Conservation (phyloP, 2,113 vertebrate genomes). For the Bambusicola thoracicus region DNA sequence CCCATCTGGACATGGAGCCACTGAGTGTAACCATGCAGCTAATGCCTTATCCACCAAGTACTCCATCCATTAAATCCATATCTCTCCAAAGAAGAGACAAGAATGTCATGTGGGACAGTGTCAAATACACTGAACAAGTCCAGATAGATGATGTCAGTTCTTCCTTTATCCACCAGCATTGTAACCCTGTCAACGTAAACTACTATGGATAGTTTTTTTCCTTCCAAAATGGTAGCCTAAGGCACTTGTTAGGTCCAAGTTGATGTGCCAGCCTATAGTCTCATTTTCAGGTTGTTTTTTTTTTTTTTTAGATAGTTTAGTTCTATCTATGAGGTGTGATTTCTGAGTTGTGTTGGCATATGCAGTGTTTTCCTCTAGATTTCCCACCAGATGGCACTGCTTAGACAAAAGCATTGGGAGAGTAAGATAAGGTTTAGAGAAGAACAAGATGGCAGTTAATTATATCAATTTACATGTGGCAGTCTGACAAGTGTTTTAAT, state of each 20-base stretch:
- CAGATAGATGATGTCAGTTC: no score
- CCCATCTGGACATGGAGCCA: no score
- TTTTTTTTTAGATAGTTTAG: neutral
- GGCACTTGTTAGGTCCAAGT: neutral
- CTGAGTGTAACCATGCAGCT: neutral
- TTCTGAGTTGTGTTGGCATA: neutral
- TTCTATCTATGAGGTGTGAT: neutral
- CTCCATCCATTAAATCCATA: no score
- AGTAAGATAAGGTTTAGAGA: neutral
- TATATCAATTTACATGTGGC: neutral
- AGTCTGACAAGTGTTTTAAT: neutral
- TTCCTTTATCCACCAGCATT: no score
- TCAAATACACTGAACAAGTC: no score
- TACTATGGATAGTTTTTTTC: neutral
- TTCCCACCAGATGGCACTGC: slow-evolving; percentile 64
- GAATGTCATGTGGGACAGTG: no score
- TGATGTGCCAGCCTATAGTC: neutral
- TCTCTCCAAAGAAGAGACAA: no score
- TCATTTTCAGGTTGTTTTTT: neutral
- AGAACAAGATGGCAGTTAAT: neutral
- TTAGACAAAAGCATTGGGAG: neutral
- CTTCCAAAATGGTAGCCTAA: neutral
- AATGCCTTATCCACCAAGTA: neutral
- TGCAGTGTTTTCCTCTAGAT: neutral
- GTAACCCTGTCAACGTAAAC: neutral